Evolutionary conservation across 2,888 invertebrate species (phyloP).

Genomic region (Automeris io): DNA sequence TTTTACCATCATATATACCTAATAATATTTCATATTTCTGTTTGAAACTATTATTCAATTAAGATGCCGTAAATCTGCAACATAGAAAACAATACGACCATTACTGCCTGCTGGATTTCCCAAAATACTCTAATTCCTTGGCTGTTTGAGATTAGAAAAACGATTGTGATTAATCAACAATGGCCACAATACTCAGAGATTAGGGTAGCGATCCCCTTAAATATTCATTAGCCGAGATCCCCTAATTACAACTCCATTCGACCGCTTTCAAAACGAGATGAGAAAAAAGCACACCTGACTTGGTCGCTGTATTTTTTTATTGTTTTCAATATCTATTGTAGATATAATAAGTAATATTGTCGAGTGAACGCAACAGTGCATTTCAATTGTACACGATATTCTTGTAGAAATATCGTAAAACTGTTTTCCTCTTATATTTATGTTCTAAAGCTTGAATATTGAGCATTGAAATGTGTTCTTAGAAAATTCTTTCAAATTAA

Average conservation of each 20-base stretch:
- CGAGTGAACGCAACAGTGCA: constrained; percentile 37
- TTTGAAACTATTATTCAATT: no score
- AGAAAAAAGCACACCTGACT: constrained; percentile 61
- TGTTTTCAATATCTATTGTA: constrained; percentile 49
- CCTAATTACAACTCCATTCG: constrained; percentile 62
- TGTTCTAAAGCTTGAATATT: constrained; percentile 5
- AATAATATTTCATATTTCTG: no score
- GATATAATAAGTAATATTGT: constrained; percentile 63
- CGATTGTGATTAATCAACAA: constrained; percentile 55
- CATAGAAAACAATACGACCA: no score
- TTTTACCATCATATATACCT: no score
- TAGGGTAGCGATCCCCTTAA: constrained; percentile 57
- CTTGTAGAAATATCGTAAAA: constrained; percentile 34
- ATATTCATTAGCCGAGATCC: constrained; percentile 65
- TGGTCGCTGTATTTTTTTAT: constrained; percentile 42
- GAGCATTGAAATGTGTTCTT: background rate
- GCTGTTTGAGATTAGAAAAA: constrained; percentile 46
- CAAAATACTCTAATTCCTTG: constrained; percentile 14
- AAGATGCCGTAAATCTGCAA: no score
- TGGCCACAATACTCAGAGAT: constrained; percentile 36
- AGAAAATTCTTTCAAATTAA: background rate
- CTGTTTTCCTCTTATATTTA: constrained; percentile 25
- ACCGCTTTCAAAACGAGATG: constrained; percentile 43
- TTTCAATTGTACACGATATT: constrained; percentile 50
- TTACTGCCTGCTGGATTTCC: constrained; percentile 5